Base-by-base conservation (phyloP, 2,113 vertebrate species). In the Calonectris borealis region DNA sequence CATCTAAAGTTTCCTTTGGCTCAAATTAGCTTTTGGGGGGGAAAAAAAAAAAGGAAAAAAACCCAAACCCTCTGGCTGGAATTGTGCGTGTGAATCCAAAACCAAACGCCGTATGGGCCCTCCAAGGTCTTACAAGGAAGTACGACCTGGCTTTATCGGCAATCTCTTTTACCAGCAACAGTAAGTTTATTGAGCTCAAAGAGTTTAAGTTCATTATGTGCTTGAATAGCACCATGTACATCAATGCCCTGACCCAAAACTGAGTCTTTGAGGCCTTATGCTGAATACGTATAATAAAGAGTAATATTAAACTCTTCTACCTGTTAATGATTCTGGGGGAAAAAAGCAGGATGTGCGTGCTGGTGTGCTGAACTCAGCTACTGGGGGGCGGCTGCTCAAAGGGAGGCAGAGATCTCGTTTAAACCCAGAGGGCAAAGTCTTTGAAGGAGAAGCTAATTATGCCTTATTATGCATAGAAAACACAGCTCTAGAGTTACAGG, bases 81-180 rank as follows among this genome's bases (percentile, higher is more conserved):
- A 80, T 3, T 54, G 46, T 71, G 46, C 36, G 40, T 19, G 34
- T 32, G 46, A 82, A 76, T 22, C 36, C 38, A 54, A 62, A 78
- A 4, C 4, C 1, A 0, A 54, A 68, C 7, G n/a, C 51, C 2
- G 0, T 7, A 6, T 7, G 26, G 27, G 55, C 36, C 27, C 44
- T n/a, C 34, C 75, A 71, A 48, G 44, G 52, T 46, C 61, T 73
- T 26, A 25, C 19, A 52, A 48, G 60, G 52, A 72, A 69, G 40
- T 42, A 38, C 0, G 1, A 68, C 58, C 32, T 20, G 44, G 44
- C 66, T 93, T 65, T 69, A 34, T 57, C 22, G 1, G 49, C 82
- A 55, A 13, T n/a, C 61, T 83, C 60, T 90, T 94, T 51, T 34
- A 75, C 34, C 62, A 94, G 68, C 58, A 66, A 38, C 52, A 57